Base-by-base conservation (phyloP, 1,140 invertebrate genomes). In the Melipona quadrifasciata region DNA sequence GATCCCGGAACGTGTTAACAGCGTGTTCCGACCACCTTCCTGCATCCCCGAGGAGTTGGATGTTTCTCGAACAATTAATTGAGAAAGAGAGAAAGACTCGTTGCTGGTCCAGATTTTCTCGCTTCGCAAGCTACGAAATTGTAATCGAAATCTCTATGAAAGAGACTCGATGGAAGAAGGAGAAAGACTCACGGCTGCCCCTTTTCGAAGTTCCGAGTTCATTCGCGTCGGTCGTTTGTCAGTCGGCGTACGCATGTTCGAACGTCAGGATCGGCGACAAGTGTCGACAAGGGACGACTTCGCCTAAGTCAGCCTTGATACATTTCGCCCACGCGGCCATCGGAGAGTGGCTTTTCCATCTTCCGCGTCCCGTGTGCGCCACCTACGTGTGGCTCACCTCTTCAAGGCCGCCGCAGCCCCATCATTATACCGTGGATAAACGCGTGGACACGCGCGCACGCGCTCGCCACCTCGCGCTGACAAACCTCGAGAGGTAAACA, bases 271-370 rank as follows among this genome's bases (percentile, higher is more conserved):
- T 84, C 90, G 81, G 84, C 86, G 88, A 89, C 88, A 89, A 89
- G 88, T 89, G 88, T 89, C 87, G 88, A 89, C 88, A 86, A 82
- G 89, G 85, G 89, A 89, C 89, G 83, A 73, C 86, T 81, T 77
- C 82, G 78, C 80, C 77, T 80, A 79, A 86, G 83, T 87, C 91
- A 93, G 92, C 93, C 93, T 94, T 94, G 93, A 94, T 94, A 94
- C 89, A 93, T 93, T 94, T 93, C 93, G 93, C 93, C 93, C 90
- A 94, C 93, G 86, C 92, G 84, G 82, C 55, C 57, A 87, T 91
- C 76, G 88, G 89, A 89, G 88, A 92, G 90, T 91, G 89, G 90
- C 91, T 93, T 93, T 94, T 94, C 90, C 91, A 94, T 93, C 93
- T 94, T 94, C 93, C 93, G 93, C 91, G 91, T 93, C 89, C 86